Evolutionary conservation across 2,797 vertebrate species (phyloP), one percentile per base, ranked within the genome.

Genomic region (Echiichthys vipera): DNA sequence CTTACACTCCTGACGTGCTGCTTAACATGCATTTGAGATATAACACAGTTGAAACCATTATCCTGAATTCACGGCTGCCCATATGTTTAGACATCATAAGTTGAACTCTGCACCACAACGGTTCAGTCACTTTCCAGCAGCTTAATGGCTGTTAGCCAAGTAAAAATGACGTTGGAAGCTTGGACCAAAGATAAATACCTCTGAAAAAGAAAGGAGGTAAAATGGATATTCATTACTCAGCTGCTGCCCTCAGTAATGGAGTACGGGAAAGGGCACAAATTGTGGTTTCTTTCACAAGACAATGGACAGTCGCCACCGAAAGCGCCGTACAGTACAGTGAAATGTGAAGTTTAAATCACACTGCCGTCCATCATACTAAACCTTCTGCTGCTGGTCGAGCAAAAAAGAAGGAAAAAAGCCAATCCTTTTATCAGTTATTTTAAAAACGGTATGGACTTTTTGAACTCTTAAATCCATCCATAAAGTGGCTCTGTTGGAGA

Each of bases 221-320:
- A 85, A 86, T 81, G 46, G 74, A 84, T 81, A 83, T 81, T 82
- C 74, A 77, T 83, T 68, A 80, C 53, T 79, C 66, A 81, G 25
- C 73, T 47, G 64, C 77, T 80, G 75, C 42, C 58, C 65, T 74
- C 67, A 11, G 81, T 75, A 78, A 82, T 78, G 77, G 74, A 77
- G 80, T 54, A 78, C 7, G 32, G 59, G 55, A 80, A 80, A 80
- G 74, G 78, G 73, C 78, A 70, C 64, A 81, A 79, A 83, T 73
- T 65, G 80, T 69, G 71, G 73, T 78, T 85, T 79, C 65, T 71
- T 78, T 86, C 71, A 66, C 66, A 69, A 65, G 73, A 83, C 59
- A 79, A 67, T 63, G 49, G 78, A 77, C 59, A 79, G 58, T 62
- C 40, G 56, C 67, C 53, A 76, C 62, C 74, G 51, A 75, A 71